Base-by-base conservation (phyloP, 2,113 vertebrate genomes). In the Dinomys branickii region DNA sequence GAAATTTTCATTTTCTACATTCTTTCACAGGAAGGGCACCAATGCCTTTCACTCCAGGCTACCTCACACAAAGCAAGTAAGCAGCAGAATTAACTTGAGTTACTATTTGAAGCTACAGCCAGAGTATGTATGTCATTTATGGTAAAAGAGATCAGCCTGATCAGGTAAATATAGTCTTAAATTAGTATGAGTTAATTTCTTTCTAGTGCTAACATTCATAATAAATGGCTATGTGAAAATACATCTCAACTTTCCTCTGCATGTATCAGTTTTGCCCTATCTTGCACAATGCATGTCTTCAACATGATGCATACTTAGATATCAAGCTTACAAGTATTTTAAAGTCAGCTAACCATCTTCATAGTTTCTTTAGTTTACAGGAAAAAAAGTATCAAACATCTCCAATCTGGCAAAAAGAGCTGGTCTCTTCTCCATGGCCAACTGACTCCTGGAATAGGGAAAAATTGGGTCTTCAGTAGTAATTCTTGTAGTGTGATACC, bases 201-300 rank as follows among this genome's bases (percentile, higher is more conserved):
- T 80, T 69, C 61, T 93, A 80, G 71, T 87, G 44, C 56, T 67
- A 41, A 56, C 14, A 83, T 63, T 86, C 89, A 94, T 33, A 96
- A 82, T 82, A 93, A 92, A 86, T 38, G 91, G 75, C 28, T 77
- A 44, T 67, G 58, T 89, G 80, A 96, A 97, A 95, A 81, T 30
- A 13, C 17, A 83, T 78, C 54, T 92, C 24, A 56, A 35, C 3
- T 41, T 94, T 71, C 50, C 22, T 87, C 90, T 85, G 44, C 14
- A 91, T 75, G 41, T 24, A 89, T 20, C 54, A 69, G 41, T 93
- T 88, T 30, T 87, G 30, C 91, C 52, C 41, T 38, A 5, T 75
- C 77, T 94, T 85, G 58, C 28, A 96, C 33, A 92, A 80, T 71
- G 41, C 30, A 33, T 96, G 33, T 59, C 52, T 63, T 81, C 26